Evolutionary conservation across 2,113 vertebrate species (phyloP).

Genomic region (Syngnathus typhle): DNA sequence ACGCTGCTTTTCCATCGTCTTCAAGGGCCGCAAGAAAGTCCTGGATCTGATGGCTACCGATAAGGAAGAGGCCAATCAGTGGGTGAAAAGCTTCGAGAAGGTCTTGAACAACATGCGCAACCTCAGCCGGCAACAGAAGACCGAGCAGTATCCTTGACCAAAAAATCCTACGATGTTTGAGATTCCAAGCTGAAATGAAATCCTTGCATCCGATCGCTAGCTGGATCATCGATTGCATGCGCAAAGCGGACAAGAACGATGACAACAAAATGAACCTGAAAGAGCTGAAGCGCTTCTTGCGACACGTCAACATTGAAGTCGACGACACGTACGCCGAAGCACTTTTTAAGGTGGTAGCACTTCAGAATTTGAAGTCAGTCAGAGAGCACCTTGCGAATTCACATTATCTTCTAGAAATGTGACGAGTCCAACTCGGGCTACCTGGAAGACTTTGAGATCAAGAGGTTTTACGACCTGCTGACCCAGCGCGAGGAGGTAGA

Average conservation of each 20-base stretch:
- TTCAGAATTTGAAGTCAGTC: background rate
- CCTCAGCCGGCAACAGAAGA: conserved; percentile 80
- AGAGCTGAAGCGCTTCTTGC: conserved; percentile 87
- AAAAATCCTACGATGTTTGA: background rate
- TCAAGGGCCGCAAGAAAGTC: conserved; percentile 81
- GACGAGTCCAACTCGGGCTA: conserved; percentile 82
- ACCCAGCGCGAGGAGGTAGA: conserved; percentile 84
- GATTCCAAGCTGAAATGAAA: background rate
- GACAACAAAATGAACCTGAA: conserved; percentile 94
- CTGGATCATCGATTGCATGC: conserved; percentile 89
- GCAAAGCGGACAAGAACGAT: conserved; percentile 89
- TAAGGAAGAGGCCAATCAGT: conserved; percentile 69
- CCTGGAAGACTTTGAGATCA: conserved; percentile 88
- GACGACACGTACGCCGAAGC: conserved; percentile 79
- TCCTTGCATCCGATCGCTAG: conserved; percentile 78
- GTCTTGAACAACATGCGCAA: conserved; percentile 74
- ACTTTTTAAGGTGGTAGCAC: conserved; percentile 76
- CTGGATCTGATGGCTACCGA: conserved; percentile 82
- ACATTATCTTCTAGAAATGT: conserved; percentile 73
- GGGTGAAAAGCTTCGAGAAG: conserved; percentile 80
- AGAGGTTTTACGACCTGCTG: conserved; percentile 84
- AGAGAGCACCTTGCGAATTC: background rate
- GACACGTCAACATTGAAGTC: conserved; percentile 84
- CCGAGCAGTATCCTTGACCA: conserved; percentile 88
- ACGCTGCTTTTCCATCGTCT: conserved; percentile 90